A percentile compares a stretch with the other conserved stretches of the same genome.
Evolutionary conservation across 1,140 invertebrate species (phyloP).

Genomic region (Grapholita molesta): DNA sequence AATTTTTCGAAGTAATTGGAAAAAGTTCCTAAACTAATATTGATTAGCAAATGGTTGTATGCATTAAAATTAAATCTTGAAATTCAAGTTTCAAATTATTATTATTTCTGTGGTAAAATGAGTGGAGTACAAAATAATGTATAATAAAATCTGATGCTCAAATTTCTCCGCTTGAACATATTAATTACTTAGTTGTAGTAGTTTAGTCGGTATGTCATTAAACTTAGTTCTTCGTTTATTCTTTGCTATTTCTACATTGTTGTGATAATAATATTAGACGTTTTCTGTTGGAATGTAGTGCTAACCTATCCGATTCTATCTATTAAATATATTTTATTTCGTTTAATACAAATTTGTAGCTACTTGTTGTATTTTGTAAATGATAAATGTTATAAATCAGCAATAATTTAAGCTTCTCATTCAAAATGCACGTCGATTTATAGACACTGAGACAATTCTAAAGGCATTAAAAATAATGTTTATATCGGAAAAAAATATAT

Average conservation of each 20-base stretch:
- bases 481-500: neutral
- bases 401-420: conserved; percentile 47
- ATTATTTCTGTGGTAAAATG: conserved; percentile 50
- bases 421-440: conserved; percentile 46
- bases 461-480: neutral
- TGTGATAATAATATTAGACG: conserved; percentile 50
- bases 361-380: conserved; percentile 42
- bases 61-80: conserved; percentile 25
- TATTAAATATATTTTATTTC: conserved; percentile 29
- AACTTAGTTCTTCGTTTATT: conserved; percentile 53
- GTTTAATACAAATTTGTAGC: conserved; percentile 32
- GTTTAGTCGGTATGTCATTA: conserved; percentile 26
- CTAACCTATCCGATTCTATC: conserved; percentile 35
- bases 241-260: conserved; percentile 51
- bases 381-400: conserved; percentile 31
- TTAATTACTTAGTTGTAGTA: conserved; percentile 36
- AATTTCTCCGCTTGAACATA: conserved; percentile 51
- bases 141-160: conserved; percentile 58
- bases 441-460: conserved; percentile 24
- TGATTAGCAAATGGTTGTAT: conserved; percentile 3
- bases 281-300: conserved; percentile 54
- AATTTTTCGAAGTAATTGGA: conserved; percentile 16
- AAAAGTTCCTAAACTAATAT: conserved; percentile 12
- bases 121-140: conserved; percentile 39
- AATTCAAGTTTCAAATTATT: conserved; percentile 34